phyloP scores from a whole-genome alignment of 2,113 vertebrate species.

The Tachycineta bicolor region DNA sequence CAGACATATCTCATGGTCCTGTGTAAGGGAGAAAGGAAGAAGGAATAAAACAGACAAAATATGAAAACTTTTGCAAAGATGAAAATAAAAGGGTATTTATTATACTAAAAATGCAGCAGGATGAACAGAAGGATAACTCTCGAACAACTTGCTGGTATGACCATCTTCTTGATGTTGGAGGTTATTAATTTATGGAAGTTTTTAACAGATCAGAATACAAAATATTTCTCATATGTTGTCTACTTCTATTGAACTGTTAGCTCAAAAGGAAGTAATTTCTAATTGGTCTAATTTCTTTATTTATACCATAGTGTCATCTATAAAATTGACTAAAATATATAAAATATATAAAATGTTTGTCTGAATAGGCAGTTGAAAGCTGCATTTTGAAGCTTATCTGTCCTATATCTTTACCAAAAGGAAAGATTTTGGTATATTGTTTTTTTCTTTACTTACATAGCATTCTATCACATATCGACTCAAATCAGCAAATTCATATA shows the following conservation, averaged over 20 bases:
- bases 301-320: background rate
- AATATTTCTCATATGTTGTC: background rate
- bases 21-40: background rate
- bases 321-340: background rate
- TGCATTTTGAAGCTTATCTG: background rate
- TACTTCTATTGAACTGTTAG: background rate
- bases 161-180: background rate
- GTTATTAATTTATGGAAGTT: background rate
- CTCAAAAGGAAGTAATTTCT: background rate
- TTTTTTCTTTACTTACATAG: background rate
- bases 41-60: background rate
- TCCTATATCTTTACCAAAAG: background rate
- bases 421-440: background rate
- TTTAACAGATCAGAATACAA: background rate
- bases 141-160: background rate
- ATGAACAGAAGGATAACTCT: background rate
- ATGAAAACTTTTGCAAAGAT: background rate
- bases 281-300: background rate
- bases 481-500: background rate
- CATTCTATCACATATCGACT: background rate
- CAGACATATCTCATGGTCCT: background rate
- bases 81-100: background rate
- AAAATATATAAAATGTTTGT: background rate
- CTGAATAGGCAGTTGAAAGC: background rate
- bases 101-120: background rate